These are phyloP conservation scores for Nanger granti DNA, from an alignment of 2,113 vertebrate genomes.

Conservation along the genomic window DNA sequence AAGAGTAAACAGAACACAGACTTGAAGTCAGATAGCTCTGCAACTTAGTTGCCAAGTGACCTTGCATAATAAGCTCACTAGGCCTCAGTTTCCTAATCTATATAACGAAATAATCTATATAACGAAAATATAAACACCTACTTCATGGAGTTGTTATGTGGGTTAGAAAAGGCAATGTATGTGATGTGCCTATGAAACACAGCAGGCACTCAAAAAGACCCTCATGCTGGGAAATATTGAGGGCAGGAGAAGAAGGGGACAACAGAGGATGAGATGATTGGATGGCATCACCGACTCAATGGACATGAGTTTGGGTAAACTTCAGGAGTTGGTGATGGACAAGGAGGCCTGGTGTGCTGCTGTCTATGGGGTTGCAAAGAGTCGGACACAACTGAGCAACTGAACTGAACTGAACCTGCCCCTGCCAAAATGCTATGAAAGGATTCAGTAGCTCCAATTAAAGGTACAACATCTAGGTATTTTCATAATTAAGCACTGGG, in stretches of 20 bases:
- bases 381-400: not conserved
- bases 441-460: not conserved
- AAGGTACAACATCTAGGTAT: not conserved
- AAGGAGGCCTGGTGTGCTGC: not conserved
- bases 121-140: not conserved
- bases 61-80: not conserved
- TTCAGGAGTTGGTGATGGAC: not conserved
- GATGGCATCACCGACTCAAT: not conserved
- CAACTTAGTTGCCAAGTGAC: not conserved
- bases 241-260: not conserved
- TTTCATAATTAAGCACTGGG: slow-evolving; percentile 7
- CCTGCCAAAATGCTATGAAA: not conserved
- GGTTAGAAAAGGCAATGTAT: not conserved
- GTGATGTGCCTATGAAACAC: not conserved
- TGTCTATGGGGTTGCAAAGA: not conserved
- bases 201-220: not conserved
- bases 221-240: not conserved
- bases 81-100: slow-evolving; percentile 18
- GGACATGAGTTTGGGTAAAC: not conserved
- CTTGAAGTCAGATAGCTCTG: not conserved
- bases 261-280: not conserved
- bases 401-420: not conserved
- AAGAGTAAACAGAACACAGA: not conserved
- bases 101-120: slow-evolving; percentile 1
- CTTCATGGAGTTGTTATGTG: not conserved